Evolutionary conservation across 2,888 invertebrate genomes (phyloP).

Genomic region (Agriopis leucophaearia): DNA sequence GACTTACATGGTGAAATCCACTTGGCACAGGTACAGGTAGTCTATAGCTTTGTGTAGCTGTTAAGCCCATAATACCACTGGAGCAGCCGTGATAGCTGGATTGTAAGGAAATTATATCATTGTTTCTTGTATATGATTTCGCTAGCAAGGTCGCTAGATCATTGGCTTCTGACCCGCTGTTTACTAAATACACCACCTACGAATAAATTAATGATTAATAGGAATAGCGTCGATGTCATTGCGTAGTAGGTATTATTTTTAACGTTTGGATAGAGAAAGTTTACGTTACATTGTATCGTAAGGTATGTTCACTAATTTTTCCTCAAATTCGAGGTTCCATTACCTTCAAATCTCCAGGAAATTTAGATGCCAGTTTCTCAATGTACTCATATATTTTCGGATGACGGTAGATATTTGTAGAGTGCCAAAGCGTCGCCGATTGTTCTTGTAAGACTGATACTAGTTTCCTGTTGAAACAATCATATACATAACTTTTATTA

Average conservation of each 20-base stretch:
- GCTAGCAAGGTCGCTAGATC: constrained; percentile 96
- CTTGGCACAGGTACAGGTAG: constrained; percentile 89
- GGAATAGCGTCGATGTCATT: not conserved
- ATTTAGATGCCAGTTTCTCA: constrained; percentile 91
- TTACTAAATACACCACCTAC: constrained; percentile 96
- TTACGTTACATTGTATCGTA: no score
- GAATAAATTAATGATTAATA: constrained; percentile 14
- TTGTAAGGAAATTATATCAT: constrained; percentile 94
- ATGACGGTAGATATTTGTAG: constrained; percentile 96
- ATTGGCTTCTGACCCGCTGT: constrained; percentile 99
- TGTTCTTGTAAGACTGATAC: constrained; percentile 93
- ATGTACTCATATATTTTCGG: constrained; percentile 97
- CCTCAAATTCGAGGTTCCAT: not conserved
- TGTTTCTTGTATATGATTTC: constrained; percentile 93
- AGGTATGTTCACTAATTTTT: not conserved
- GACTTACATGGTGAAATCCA: constrained; percentile 93
- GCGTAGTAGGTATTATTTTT: not conserved
- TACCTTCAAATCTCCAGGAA: constrained; percentile 95
- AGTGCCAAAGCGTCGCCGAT: constrained; percentile 94
- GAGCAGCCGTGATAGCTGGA: constrained; percentile 98
- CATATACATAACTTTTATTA: not conserved
- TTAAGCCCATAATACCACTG: constrained; percentile 92
- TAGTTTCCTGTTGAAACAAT: constrained; percentile 90
- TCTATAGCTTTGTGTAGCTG: constrained; percentile 93
- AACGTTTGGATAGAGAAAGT: not conserved